phyloP scores from a whole-genome alignment of 2,888 invertebrate genomes.

The Panzeria rudis region DNA sequence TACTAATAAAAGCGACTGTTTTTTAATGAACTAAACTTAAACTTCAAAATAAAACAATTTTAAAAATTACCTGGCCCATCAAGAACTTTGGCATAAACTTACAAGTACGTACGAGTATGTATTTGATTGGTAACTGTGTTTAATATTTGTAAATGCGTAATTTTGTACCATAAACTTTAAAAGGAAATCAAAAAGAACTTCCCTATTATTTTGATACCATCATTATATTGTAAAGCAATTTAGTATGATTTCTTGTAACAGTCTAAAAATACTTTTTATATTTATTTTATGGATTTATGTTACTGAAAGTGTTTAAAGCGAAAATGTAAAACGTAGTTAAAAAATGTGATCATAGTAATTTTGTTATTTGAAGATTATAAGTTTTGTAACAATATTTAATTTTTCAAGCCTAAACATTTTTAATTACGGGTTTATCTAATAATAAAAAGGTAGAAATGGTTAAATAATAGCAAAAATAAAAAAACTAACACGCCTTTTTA shows the following conservation, averaged over 20 bases:
- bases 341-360: not conserved
- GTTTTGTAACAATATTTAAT: constrained; percentile 22
- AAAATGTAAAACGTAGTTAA: constrained; percentile 35
- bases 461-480: not conserved
- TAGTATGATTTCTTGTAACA: constrained; percentile 13
- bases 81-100: constrained; percentile 8
- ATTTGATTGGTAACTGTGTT: not conserved
- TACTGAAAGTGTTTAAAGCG: not conserved
- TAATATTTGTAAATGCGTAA: constrained; percentile 24
- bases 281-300: constrained; percentile 34
- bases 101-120: not conserved
- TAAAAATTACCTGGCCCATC: constrained; percentile 1
- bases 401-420: not conserved
- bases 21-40: constrained; percentile 60
- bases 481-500: constrained; percentile 13
- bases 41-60: constrained; percentile 26
- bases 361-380: not conserved
- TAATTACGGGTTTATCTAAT: constrained; percentile 50
- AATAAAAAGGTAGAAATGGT: not conserved
- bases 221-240: not conserved
- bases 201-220: constrained; percentile 27
- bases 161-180: not conserved
- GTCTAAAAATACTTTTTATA: constrained; percentile 22
- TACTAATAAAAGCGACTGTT: constrained; percentile 1
- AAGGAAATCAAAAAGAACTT: constrained; percentile 53